Base-by-base conservation (phyloP, 1,140 invertebrate genomes). In the Drosophila albomicans region DNA sequence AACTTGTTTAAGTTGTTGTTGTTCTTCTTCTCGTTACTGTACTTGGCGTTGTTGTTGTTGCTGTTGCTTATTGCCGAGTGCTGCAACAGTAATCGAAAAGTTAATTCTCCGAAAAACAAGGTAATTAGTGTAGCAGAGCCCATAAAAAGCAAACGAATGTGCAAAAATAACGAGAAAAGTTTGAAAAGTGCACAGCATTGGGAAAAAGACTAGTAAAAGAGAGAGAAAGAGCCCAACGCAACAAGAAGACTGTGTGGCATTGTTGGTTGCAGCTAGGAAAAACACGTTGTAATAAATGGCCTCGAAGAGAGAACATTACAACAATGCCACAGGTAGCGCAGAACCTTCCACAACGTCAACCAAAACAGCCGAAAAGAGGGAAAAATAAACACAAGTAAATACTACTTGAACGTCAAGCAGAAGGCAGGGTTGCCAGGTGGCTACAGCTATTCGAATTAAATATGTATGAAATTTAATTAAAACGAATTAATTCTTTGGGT, bases 31-130 rank as follows among this genome's bases (percentile, higher is more conserved):
- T 41, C 20, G 4, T 38, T 25, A 8, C 35, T 8, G 7, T 38
- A 8, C 35, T 38, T 38, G 35, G 20, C 20, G 20, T 7, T 38
- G 35, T 38, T 38, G 35, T 38, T 38, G 13, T 35, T 71, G n/a
- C 49, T 57, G 25, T 51, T 71, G 49, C 45, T 57, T 54, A 15
- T 57, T 45, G 35, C 43, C 35, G 54, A 46, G 52, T 65, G 62
- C 62, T 59, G 75, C 43, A 86, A 87, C 84, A 78, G 84, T 89
- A 88, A 88, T 88, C 84, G 81, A 88, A 88, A 88, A 88, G 84
- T 88, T 88, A 88, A 88, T 88, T 88, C 85, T 84, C 80, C 85
- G 85, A 88, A 88, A 88, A 88, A 88, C 84, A 88, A 88, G 84
- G 84, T 88, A 88, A 88, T 88, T 88, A 88, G 84, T 88, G 84